These are phyloP conservation scores for Amblyraja radiata DNA, from an alignment of 2,797 vertebrate genomes.

Conservation along the genomic window DNA sequence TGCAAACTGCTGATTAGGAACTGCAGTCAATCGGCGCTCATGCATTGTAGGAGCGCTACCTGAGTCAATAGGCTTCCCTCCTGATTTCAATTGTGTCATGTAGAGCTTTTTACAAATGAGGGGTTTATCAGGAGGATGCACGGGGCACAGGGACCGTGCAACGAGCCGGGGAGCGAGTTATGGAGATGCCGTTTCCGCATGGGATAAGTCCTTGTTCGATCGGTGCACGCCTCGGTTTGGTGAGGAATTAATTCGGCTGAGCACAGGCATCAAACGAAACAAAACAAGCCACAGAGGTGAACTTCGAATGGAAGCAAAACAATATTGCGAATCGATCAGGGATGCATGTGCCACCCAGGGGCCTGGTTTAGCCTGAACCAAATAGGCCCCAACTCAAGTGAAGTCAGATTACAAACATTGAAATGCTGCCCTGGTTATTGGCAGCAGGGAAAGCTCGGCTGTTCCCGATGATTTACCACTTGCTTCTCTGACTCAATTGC, in stretches of 20 bases:
- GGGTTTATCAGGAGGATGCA: slow-evolving; percentile 23
- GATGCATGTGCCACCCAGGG: neutral
- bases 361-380: neutral
- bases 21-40: slow-evolving; percentile 49
- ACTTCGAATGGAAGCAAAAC: slow-evolving; percentile 10
- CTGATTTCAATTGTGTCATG: slow-evolving; percentile 31
- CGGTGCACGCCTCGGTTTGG: neutral
- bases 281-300: neutral
- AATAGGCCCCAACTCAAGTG: neutral
- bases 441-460: neutral
- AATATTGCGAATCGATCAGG: neutral
- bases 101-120: slow-evolving; percentile 31
- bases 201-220: neutral
- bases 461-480: neutral
- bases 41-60: slow-evolving; percentile 49
- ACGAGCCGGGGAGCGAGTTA: neutral
- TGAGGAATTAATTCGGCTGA: neutral
- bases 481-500: neutral
- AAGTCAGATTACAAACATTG: neutral
- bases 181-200: neutral
- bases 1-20: slow-evolving; percentile 58
- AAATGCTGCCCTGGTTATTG: neutral
- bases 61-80: slow-evolving; percentile 43
- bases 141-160: neutral
- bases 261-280: neutral